phyloP scores from a whole-genome alignment of 2,113 vertebrate genomes.

The Pitta sordida region DNA sequence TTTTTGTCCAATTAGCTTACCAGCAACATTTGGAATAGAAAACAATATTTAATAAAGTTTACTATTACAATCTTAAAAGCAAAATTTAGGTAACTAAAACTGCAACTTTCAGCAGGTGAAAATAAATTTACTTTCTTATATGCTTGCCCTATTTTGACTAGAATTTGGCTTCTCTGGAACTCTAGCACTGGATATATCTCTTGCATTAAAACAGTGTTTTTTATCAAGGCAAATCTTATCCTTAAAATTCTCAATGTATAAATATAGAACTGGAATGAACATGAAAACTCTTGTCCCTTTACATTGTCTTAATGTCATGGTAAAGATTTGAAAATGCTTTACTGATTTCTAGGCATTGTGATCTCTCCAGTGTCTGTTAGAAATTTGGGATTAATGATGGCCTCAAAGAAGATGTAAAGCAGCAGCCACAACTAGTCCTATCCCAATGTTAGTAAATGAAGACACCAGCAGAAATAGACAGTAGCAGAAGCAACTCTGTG shows the following conservation, averaged over 20 bases:
- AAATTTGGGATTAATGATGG: neutral
- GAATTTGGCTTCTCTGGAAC: neutral
- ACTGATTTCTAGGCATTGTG: neutral
- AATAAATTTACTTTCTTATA: neutral
- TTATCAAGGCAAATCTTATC: neutral
- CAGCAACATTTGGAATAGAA: neutral
- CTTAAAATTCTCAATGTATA: neutral
- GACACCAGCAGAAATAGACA: neutral
- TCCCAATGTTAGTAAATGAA: neutral
- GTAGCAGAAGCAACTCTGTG: neutral
- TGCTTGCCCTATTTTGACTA: neutral
- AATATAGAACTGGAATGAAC: neutral
- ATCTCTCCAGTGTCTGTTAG: neutral
- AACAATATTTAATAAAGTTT: neutral
- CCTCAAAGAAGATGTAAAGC: neutral
- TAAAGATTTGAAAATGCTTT: neutral
- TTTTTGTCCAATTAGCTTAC: neutral
- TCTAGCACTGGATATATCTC: neutral
- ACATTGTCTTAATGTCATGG: neutral
- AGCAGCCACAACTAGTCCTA: neutral
- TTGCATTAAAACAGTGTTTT: neutral
- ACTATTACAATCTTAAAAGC: neutral
- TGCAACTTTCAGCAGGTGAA: neutral
- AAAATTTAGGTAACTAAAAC: neutral
- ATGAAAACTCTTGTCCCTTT: rapidly evolving